Percentiles rank a stretch among this genome's conserved stretches.
These are phyloP conservation scores for Eciton burchellii DNA, from an alignment of 1,140 invertebrate species.

Conservation along the genomic window DNA sequence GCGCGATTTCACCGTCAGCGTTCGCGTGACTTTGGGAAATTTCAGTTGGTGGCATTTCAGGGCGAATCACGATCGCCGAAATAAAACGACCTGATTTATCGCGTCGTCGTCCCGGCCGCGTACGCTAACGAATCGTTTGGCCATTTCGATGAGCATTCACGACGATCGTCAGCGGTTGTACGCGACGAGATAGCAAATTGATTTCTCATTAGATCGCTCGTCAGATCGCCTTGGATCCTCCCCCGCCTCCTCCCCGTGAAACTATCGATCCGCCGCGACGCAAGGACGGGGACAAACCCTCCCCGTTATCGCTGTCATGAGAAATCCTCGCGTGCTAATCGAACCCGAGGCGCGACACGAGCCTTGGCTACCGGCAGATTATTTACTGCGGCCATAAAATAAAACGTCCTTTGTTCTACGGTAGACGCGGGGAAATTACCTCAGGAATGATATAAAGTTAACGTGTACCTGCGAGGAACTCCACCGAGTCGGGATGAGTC, in stretches of 20 bases:
- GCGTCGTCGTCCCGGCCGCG: conserved; percentile 31
- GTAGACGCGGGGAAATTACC: conserved; percentile 25
- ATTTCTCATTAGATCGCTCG: conserved; percentile 55
- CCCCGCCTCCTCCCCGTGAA: conserved; percentile 33
- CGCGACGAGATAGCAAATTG: conserved; percentile 44
- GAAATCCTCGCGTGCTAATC: conserved; percentile 57
- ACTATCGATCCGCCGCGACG: conserved; percentile 24
- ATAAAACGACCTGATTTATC: conserved; percentile 50
- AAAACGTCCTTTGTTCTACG: conserved; percentile 30
- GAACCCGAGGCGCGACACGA: conserved; percentile 33
- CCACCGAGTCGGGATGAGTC: neutral
- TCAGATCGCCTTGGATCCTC: conserved; percentile 28
- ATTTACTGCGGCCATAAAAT: conserved; percentile 43
- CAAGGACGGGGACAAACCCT: no score
- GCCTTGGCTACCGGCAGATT: conserved; percentile 26
- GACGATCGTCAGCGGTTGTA: conserved; percentile 9
- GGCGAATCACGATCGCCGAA: conserved; percentile 49
- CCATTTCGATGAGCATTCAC: neutral
- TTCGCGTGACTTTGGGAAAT: conserved; percentile 42
- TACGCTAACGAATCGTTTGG: conserved; percentile 2
- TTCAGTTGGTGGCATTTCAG: conserved; percentile 39
- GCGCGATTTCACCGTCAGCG: conserved; percentile 10
- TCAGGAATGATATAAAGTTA: conserved; percentile 11
- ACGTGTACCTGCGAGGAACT: neutral
- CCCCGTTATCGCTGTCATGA: conserved; percentile 35